These are phyloP conservation scores for Drosophila jambulina DNA, from an alignment of 1,140 invertebrate species.

Conservation along the genomic window DNA sequence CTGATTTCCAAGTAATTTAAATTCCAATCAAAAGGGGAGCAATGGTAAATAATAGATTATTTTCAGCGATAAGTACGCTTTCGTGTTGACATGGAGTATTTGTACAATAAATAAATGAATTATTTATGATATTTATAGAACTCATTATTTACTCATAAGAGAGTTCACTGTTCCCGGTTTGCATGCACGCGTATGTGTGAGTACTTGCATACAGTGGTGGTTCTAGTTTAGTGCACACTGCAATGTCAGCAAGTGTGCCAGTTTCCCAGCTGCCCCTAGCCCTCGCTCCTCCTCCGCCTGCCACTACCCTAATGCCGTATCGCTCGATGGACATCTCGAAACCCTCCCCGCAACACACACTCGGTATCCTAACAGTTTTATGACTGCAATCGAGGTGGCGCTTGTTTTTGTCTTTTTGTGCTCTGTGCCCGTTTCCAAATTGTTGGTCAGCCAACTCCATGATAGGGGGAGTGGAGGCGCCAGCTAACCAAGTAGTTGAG, in stretches of 20 bases:
- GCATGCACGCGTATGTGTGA: not conserved
- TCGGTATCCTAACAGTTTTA: constrained; percentile 14
- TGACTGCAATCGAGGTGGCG: constrained; percentile 43
- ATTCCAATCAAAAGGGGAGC: not conserved
- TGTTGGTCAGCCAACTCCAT: constrained; percentile 31
- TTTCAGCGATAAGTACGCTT: constrained; percentile 2
- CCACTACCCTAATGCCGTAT: constrained; percentile 19
- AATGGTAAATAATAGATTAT: constrained; percentile 4
- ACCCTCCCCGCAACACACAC: constrained; percentile 13
- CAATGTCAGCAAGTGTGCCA: constrained; percentile 51
- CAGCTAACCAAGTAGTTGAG: constrained; percentile 2
- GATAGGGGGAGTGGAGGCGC: not conserved
- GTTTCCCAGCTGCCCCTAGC: constrained; percentile 34
- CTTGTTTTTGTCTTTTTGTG: constrained; percentile 43
- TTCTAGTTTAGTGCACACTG: constrained; percentile 46
- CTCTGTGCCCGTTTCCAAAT: constrained; percentile 33
- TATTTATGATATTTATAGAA: constrained; percentile 7
- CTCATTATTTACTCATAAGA: not conserved
- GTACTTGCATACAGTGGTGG: constrained; percentile 42
- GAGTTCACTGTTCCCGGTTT: constrained; percentile 1
- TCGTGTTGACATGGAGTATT: constrained; percentile 1
- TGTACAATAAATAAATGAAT: not conserved
- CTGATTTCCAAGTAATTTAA: constrained; percentile 8
- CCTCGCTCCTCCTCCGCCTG: constrained; percentile 2
- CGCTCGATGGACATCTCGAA: constrained; percentile 42